A percentile compares a stretch with the other conserved stretches of the same genome.
Evolutionary conservation across 2,888 invertebrate genomes (phyloP).

Genomic region (Amorpha juglandis): DNA sequence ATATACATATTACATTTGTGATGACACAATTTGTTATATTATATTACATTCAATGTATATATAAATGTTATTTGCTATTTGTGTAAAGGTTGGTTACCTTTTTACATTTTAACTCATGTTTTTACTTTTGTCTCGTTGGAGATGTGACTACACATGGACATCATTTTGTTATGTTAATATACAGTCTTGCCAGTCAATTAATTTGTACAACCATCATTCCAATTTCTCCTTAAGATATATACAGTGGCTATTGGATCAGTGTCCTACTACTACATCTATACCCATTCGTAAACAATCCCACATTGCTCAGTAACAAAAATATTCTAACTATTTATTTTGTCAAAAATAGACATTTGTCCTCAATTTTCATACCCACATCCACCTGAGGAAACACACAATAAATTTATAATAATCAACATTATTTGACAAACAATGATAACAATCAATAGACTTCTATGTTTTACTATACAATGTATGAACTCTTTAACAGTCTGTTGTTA

Average conservation of each 20-base stretch:
- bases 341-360: constrained; percentile 79
- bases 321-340: constrained; percentile 72
- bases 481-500: constrained; percentile 71
- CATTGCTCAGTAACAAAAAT: constrained; percentile 79
- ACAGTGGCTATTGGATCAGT: constrained; percentile 65
- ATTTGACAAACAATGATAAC: constrained; percentile 81
- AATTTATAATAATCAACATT: constrained; percentile 81
- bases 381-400: constrained; percentile 78
- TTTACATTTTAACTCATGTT: background rate
- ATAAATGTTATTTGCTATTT: constrained; percentile 21
- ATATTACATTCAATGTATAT: constrained; percentile 1
- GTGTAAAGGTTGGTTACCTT: constrained; percentile 4
- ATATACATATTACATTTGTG: background rate
- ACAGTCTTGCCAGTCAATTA: constrained; percentile 67
- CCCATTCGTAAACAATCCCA: constrained; percentile 76
- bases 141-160: constrained; percentile 37
- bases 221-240: constrained; percentile 65
- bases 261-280: constrained; percentile 68
- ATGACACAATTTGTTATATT: background rate
- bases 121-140: constrained; percentile 29
- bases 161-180: constrained; percentile 56
- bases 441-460: constrained; percentile 76
- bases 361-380: constrained; percentile 70
- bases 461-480: constrained; percentile 73
- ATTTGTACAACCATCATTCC: constrained; percentile 75